phyloP scores from a whole-genome alignment of 2,888 invertebrate genomes.

The Trichopoda pennipes region DNA sequence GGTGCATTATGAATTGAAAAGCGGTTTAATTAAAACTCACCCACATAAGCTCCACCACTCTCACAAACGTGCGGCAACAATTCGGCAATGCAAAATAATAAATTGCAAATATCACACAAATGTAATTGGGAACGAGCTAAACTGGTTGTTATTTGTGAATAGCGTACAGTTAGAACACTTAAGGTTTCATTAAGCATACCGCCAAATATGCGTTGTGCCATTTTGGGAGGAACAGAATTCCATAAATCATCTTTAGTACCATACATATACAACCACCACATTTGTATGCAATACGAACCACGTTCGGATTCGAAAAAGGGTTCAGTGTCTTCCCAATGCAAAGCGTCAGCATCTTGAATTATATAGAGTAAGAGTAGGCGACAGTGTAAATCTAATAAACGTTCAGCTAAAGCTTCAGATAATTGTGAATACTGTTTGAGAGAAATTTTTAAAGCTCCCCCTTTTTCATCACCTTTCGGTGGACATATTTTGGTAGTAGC shows the following conservation, averaged over 20 bases:
- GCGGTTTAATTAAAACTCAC: constrained; percentile 62
- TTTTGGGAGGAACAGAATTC: constrained; percentile 93
- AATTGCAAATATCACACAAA: constrained; percentile 88
- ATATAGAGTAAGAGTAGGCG: constrained; percentile 89
- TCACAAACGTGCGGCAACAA: constrained; percentile 87
- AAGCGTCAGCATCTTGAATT: constrained; percentile 90
- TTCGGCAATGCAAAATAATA: constrained; percentile 88
- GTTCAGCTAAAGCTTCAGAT: constrained; percentile 91
- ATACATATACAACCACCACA: constrained; percentile 93
- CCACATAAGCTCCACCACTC: constrained; percentile 83
- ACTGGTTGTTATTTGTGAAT: constrained; percentile 88
- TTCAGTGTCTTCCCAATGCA: constrained; percentile 86
- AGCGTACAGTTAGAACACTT: constrained; percentile 89
- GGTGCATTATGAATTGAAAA: constrained; percentile 23
- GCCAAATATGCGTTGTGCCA: constrained; percentile 91
- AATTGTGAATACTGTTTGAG: constrained; percentile 90
- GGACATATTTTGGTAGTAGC: constrained; percentile 78
- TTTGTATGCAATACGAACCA: constrained; percentile 91
- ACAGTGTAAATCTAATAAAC: constrained; percentile 90
- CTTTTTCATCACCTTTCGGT: constrained; percentile 80
- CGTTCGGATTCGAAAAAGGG: constrained; percentile 87
- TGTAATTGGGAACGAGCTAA: constrained; percentile 83
- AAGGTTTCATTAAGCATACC: constrained; percentile 93
- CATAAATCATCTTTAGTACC: constrained; percentile 91
- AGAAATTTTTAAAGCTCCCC: constrained; percentile 82